Conservation (phyloP, 2,888 invertebrate genomes). For the Acanthacorydalis orientalis region DNA sequence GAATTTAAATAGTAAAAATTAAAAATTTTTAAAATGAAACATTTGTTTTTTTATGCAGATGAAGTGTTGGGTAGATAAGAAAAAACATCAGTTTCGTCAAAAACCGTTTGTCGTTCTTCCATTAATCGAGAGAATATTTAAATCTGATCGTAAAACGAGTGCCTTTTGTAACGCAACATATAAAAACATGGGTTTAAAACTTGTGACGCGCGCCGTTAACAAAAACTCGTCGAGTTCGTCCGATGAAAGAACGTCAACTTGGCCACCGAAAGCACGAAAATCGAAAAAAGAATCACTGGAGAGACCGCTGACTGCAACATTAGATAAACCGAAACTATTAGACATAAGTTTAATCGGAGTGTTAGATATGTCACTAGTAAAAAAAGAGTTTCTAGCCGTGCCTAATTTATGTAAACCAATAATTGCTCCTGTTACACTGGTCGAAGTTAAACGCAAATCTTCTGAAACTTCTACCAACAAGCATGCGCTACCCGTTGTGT, state of each 20-base stretch:
- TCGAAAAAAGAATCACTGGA: constrained; percentile 11
- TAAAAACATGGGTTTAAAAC: constrained; percentile 15
- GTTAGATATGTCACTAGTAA: constrained; percentile 37
- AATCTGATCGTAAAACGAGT: background rate
- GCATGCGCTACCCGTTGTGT: background rate
- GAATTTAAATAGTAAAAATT: too few species aligned
- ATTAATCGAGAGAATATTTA: background rate
- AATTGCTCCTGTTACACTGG: background rate
- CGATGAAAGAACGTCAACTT: constrained; percentile 11
- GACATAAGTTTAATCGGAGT: constrained; percentile 31
- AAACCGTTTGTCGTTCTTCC: constrained; percentile 5
- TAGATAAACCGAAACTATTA: constrained; percentile 34
- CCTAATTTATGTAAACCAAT: constrained; percentile 20
- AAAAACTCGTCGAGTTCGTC: background rate
- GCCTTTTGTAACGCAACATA: background rate
- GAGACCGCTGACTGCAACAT: constrained; percentile 37
- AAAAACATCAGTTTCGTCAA: background rate
- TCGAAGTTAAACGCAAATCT: background rate
- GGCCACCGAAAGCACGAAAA: constrained; percentile 16
- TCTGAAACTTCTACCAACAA: too few species aligned
- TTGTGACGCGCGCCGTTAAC: constrained; percentile 18
- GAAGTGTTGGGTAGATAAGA: background rate
- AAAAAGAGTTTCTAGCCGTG: constrained; percentile 30
- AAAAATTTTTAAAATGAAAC: too few species aligned
- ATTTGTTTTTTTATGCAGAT: background rate